Evolutionary conservation across 2,113 vertebrate genomes (phyloP).

Genomic region (Ctenodactylus gundi): DNA sequence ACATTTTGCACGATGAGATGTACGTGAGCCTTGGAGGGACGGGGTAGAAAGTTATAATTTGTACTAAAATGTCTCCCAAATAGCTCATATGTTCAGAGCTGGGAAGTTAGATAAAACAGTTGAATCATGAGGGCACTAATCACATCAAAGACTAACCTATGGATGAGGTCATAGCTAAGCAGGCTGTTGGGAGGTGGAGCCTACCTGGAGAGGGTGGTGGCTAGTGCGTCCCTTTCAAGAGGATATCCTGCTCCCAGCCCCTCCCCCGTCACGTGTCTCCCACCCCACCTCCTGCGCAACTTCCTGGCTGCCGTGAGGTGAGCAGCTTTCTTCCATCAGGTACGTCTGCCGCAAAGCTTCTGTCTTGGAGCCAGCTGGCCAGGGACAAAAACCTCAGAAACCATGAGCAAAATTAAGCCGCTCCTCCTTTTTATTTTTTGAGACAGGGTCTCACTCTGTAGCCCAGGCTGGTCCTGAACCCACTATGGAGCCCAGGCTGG

Average conservation of each 20-base stretch:
- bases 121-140: not conserved
- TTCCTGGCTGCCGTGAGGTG: not conserved
- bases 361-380: not conserved
- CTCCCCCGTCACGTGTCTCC: not conserved
- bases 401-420: not conserved
- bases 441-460: too few species aligned
- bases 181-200: not conserved
- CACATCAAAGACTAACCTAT: not conserved
- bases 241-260: not conserved
- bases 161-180: not conserved
- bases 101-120: not conserved
- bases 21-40: not conserved
- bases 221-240: too few species aligned
- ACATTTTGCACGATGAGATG: not conserved
- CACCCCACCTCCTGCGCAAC: not conserved
- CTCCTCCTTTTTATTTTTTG: not conserved
- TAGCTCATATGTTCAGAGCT: not conserved
- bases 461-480: too few species aligned
- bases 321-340: not conserved
- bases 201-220: not conserved
- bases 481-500: too few species aligned
- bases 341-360: not conserved
- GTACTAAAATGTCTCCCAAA: not conserved
- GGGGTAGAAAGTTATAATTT: not conserved
- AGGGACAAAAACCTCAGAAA: not conserved